Evolutionary conservation across 2,888 invertebrate genomes (phyloP), one percentile per base, ranked within the genome.

Genomic region (Cerceris rybyensis): DNA sequence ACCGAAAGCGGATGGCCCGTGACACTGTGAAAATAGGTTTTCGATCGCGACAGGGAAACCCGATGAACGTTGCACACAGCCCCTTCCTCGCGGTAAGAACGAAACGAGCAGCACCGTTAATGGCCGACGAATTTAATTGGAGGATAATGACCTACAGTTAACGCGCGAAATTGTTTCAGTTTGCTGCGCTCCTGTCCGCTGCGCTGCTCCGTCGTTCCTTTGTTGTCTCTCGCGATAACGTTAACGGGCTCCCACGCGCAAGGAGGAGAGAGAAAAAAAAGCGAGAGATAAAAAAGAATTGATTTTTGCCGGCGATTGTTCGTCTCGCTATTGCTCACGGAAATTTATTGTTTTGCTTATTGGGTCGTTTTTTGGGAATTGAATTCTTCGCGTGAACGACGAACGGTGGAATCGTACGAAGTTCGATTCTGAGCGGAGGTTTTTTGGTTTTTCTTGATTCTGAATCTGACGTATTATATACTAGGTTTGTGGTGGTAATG

Each of bases 1-100:
- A 16, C 50, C 41, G 41, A 11, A 11, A n/a, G 13, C 41, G 67
- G 66, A 65, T 65, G 72, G 67, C 42, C 60, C 55, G 72, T 80
- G 82, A 77, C 80, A 72, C 70, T 71, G 59, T 1, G 80, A 75
- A 83, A 83, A 83, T 83, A 75, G 83, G 70, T 77, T 83, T 83
- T 60, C 70, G 70, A 71, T 64, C 68, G 60, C 58, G 54, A 13
- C 63, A 57, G 41, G 42, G 28, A 63, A 9, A 11, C 16, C 9
- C 39, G 49, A 50, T 50, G 57, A 66, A 63, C 46, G 14, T 50
- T 7, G 49, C 39, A 54, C 7, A 7, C 55, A 16, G 55, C 14
- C 14, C 16, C 7, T 43, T 11, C 49, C 49, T 17, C 43, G 43
- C 46, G 46, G 16, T 66, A 71, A 65, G 75, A 70, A 71, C 73